Evolutionary conservation across 2,797 vertebrate genomes (phyloP).

Genomic region (Chlorospingus semifuscus): DNA sequence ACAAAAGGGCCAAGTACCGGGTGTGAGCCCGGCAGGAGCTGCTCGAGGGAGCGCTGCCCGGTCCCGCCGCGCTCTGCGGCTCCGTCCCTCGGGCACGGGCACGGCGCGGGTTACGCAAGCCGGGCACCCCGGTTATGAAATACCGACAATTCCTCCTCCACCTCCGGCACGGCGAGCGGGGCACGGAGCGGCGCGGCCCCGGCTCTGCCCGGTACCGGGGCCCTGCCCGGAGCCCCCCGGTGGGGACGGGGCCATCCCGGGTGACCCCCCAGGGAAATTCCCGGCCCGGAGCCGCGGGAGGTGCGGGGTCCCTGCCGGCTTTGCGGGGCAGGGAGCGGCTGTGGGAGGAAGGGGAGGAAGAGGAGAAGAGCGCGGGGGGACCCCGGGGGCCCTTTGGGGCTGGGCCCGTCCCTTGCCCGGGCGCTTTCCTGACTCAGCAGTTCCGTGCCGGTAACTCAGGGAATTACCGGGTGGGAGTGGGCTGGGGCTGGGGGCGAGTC

Average conservation of each 20-base stretch:
- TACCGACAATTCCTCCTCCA: background rate
- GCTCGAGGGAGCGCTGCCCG: background rate
- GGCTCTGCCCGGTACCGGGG: background rate
- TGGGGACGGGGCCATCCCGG: background rate
- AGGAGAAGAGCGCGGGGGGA: background rate
- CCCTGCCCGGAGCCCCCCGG: background rate
- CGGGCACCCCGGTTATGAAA: background rate
- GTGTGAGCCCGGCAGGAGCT: background rate
- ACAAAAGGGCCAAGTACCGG: accelerated
- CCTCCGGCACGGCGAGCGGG: background rate
- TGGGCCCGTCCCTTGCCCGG: background rate
- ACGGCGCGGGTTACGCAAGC: background rate
- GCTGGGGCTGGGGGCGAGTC: background rate
- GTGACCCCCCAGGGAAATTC: background rate
- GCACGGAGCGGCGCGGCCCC: background rate
- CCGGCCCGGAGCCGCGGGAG: accelerated
- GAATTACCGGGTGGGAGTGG: background rate
- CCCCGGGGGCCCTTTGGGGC: background rate
- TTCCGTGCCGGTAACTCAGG: background rate
- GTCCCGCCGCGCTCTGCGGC: background rate
- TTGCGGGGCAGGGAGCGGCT: background rate
- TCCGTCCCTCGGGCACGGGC: background rate
- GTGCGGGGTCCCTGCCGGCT: background rate
- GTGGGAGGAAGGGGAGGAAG: background rate
- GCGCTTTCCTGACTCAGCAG: conserved; percentile 38